Evolutionary conservation across 2,113 vertebrate species (phyloP), one percentile per base, ranked within the genome.

Genomic region (Platichthys stellatus): DNA sequence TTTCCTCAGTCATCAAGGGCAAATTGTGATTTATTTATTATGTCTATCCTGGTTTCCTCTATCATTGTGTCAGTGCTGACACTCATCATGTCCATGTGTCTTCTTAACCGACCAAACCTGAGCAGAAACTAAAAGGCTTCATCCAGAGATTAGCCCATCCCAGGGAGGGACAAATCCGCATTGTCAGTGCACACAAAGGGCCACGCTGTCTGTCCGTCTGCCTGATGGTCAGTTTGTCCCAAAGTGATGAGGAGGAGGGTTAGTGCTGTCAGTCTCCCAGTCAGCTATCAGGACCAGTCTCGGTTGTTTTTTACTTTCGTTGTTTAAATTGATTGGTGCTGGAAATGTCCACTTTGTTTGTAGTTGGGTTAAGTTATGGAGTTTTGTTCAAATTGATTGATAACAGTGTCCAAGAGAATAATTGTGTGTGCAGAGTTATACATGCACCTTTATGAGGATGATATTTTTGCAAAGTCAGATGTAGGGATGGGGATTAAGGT

Each of bases 161-260:
- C 57, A 28, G 35, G 35, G 66, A 70, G 45, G 49, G 63, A 93
- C 89, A 93, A 64, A 81, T 53, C 65, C 38, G 69, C 74, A 84
- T 92, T 93, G 92, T 93, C 78, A 71, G 35, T 4, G 63, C 35
- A 80, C 80, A 93, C 90, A 93, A 92, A 84, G 86, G 58, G 43
- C n/a, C 51, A n/a, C 17, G 57, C 76, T 93, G 43, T 78, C 78
- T 92, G 91, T 91, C 45, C 65, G 35, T 78, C 63, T 69, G 70
- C 74, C 72, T 58, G 57, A 13, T 65, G 21, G 63, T 88, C 83
- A 65, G 72, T 70, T 75, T 87, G 77, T 87, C 76, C 74, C 51
- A 3, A 3, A 45, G 53, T 28, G 28, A 68, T 57, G 70, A 91
- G 68, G 62, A 86, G 51, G 70, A 86, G 56, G 62, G 88, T 69